A percentile compares a stretch with the other conserved stretches of the same genome.
phyloP scores from a whole-genome alignment of 2,888 invertebrate genomes.

The Erebia palarica region DNA sequence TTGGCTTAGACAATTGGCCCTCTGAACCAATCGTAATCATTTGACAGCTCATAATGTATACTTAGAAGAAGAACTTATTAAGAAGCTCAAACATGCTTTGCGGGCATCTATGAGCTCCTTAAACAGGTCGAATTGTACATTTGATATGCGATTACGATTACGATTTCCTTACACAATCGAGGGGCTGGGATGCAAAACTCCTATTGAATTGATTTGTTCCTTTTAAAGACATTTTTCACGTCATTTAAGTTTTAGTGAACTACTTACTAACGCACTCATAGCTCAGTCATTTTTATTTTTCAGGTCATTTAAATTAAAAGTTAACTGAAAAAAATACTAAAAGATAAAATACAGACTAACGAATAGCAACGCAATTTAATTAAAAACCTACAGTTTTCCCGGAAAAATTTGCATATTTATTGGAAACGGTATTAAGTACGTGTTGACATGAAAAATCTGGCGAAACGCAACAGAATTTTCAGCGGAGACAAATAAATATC shows the following conservation, averaged over 20 bases:
- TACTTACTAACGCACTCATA: too few relatives aligned
- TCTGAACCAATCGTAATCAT: too few relatives aligned
- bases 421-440: constrained; percentile 21
- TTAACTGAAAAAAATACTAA: neutral
- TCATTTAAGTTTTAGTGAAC: too few relatives aligned
- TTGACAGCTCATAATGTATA: too few relatives aligned
- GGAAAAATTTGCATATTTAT: constrained; percentile 27
- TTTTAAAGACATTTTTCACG: neutral
- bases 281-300: neutral
- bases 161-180: too few relatives aligned
- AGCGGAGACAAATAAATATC: constrained; percentile 21
- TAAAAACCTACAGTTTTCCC: constrained; percentile 26
- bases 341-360: constrained; percentile 12
- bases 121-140: too few relatives aligned
- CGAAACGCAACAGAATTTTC: constrained; percentile 16
- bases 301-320: neutral
- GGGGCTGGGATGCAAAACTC: neutral
- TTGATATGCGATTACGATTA: too few relatives aligned
- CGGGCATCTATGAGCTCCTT: too few relatives aligned
- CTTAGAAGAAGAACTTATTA: too few relatives aligned
- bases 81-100: too few relatives aligned
- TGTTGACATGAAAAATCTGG: constrained; percentile 21
- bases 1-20: too few relatives aligned
- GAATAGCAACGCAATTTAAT: constrained; percentile 20
- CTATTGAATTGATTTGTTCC: neutral